Evolutionary conservation across 2,797 vertebrate genomes (phyloP).

Genomic region (Dendrocincla tyrannina): DNA sequence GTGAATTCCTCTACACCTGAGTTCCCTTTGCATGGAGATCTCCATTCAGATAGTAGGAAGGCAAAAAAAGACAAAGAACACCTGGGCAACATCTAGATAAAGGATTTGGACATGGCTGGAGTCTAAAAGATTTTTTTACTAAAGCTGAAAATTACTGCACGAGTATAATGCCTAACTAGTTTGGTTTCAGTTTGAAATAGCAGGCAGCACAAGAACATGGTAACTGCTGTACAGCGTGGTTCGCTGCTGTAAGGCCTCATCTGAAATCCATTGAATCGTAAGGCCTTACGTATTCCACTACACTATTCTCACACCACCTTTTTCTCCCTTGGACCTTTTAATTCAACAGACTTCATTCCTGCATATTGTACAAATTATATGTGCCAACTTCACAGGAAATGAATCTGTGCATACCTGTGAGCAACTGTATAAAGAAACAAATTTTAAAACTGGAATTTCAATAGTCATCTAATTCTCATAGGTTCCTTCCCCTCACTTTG

Average conservation of each 20-base stretch:
- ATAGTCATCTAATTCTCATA: background rate
- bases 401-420: background rate
- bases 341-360: background rate
- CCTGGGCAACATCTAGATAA: background rate
- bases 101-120: background rate
- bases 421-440: background rate
- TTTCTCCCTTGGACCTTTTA: background rate
- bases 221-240: background rate
- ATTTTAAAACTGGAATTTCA: background rate
- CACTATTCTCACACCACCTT: background rate
- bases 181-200: background rate
- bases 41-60: background rate
- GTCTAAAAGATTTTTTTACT: background rate
- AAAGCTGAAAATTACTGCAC: background rate
- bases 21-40: background rate
- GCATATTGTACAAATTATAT: background rate
- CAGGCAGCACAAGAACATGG: background rate
- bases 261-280: background rate
- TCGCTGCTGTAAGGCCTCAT: background rate
- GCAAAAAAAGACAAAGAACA: background rate
- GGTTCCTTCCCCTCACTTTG: background rate
- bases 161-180: background rate
- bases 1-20: background rate
- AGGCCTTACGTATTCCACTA: background rate
- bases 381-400: background rate